phyloP scores from a whole-genome alignment of 2,888 invertebrate species.

The Cephus nigrinus region DNA sequence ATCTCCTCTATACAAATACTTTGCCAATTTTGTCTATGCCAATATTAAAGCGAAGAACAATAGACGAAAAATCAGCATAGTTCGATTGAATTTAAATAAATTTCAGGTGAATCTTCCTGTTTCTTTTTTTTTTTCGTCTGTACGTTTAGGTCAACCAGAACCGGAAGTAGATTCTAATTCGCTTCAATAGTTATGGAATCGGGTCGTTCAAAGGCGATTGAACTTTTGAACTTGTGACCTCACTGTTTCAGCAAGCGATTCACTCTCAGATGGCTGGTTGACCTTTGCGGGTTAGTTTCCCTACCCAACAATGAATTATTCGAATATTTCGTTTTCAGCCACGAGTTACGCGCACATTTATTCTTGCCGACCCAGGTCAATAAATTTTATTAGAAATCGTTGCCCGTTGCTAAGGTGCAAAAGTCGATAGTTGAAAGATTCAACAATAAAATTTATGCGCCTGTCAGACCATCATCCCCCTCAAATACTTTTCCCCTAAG shows the following conservation, averaged over 20 bases:
- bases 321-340: slow-evolving; percentile 12
- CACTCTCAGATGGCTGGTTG: slow-evolving; percentile 19
- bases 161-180: neutral
- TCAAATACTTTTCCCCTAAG: no score
- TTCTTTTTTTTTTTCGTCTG: neutral
- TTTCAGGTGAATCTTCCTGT: neutral
- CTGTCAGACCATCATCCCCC: no score
- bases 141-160: neutral
- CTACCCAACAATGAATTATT: slow-evolving; percentile 37
- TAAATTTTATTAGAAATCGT: neutral
- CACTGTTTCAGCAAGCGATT: slow-evolving; percentile 22
- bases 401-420: no score
- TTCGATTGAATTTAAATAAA: neutral
- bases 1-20: neutral
- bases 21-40: no score
- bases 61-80: neutral
- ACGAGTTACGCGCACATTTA: neutral
- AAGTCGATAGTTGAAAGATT: no score
- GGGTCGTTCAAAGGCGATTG: slow-evolving; percentile 23
- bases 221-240: slow-evolving; percentile 58
- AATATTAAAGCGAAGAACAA: neutral
- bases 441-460: no score
- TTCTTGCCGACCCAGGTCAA: neutral
- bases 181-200: neutral
- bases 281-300: slow-evolving; percentile 22